Evolutionary conservation across 2,888 invertebrate species (phyloP).

Genomic region (Charanyca ferruginea): DNA sequence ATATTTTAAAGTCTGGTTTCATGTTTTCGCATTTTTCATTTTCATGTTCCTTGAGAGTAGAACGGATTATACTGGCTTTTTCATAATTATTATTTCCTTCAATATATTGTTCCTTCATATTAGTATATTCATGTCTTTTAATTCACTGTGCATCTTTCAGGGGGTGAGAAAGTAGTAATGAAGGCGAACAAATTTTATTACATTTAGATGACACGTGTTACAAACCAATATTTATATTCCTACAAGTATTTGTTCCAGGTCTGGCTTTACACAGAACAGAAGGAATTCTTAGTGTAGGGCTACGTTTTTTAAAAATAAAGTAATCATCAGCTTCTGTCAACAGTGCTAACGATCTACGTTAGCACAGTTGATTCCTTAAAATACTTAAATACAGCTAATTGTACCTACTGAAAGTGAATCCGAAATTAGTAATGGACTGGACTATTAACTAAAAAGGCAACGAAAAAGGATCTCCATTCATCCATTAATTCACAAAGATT

Average conservation of each 20-base stretch:
- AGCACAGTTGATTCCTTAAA: neutral
- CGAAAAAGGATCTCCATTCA: conserved; percentile 31
- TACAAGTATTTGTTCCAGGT: too few relatives aligned
- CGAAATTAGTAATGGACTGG: neutral
- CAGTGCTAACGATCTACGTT: neutral
- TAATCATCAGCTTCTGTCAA: neutral
- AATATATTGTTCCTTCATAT: neutral
- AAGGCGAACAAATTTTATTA: too few relatives aligned
- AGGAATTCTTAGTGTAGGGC: too few relatives aligned
- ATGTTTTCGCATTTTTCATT: conserved; percentile 40
- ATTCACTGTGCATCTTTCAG: too few relatives aligned
- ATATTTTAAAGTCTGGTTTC: conserved; percentile 48
- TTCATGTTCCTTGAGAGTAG: neutral
- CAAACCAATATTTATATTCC: too few relatives aligned
- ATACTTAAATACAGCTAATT: neutral
- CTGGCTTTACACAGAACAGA: too few relatives aligned
- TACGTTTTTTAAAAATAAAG: neutral
- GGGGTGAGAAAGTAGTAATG: too few relatives aligned
- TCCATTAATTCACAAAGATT: conserved; percentile 25
- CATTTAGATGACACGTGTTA: too few relatives aligned
- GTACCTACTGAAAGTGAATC: neutral
- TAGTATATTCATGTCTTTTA: neutral
- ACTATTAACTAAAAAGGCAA: conserved; percentile 21
- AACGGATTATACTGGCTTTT: neutral
- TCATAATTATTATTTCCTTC: neutral